Evolutionary conservation across 2,797 vertebrate genomes (phyloP), one percentile per base, ranked within the genome.

Genomic region (Paguma larvata): DNA sequence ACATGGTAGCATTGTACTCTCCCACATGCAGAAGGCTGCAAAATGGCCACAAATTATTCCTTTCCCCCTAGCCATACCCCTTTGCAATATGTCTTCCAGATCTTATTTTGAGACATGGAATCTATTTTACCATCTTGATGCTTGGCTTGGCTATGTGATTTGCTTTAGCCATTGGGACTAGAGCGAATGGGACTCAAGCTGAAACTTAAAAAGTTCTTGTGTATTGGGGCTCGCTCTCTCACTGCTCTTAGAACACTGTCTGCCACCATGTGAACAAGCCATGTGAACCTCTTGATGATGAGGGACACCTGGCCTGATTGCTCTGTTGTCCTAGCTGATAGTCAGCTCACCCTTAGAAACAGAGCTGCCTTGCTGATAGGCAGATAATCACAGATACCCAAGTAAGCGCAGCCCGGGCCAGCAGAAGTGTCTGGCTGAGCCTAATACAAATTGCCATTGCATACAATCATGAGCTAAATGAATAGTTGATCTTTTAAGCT

Each of bases 181-280:
- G 34, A 84, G 48, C 12, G 62, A 75, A 83, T 56, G 27, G 68
- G 25, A 91, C 30, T 27, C 51, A 93, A 75, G 3, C 44, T 0
- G 6, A 96, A 63, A 78, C 38, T 93, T 83, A 32, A 88, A 91
- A 86, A 92, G 46, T n/a, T 18, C 8, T 68, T 90, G 13, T 73
- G 19, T 34, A 63, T 21, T 11, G 13, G 4, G 18, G 12, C 48
- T 93, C 85, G 21, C 38, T 91, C 44, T 89, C 27, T 89, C 30
- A 25, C 15, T 48, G 34, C 44, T 56, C 48, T 95, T 84, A 34
- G 56, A 93, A 79, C 32, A 9, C n/a, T 72, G 15, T 80, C 68
- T 72, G 32, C 2, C 9, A 85, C 62, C 6, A 65, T n/a, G 21
- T 84, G 14, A 84, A 93, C 6, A 93, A 89, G 73, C 63, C 59